Conservation (phyloP, 30 jellyfish, hydroid and myxozoan species). For the Haliclystus octoradiatus region DNA sequence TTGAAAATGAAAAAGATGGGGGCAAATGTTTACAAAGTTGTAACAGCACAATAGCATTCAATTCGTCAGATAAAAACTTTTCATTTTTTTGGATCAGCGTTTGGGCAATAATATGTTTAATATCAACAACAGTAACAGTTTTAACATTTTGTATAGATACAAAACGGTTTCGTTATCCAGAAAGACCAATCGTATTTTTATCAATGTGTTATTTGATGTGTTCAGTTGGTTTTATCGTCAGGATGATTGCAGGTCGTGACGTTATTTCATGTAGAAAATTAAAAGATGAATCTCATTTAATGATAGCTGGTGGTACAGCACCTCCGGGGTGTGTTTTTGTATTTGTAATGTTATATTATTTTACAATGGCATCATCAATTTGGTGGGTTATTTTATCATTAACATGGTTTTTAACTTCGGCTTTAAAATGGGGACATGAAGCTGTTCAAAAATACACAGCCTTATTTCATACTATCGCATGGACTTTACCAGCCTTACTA, state of each 20-base stretch:
- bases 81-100: slow-evolving; percentile 60
- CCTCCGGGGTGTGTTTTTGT: slow-evolving; percentile 57
- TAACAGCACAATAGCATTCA: slow-evolving; percentile 36
- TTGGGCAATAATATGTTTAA: slow-evolving; percentile 69
- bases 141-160: slow-evolving; percentile 65
- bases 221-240: slow-evolving; percentile 58
- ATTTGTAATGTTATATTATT: slow-evolving; percentile 50
- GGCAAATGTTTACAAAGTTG: slow-evolving; percentile 63
- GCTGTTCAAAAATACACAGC: slow-evolving; percentile 88
- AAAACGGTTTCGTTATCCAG: slow-evolving; percentile 75
- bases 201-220: slow-evolving; percentile 78
- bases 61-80: slow-evolving; percentile 38
- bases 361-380: slow-evolving; percentile 89
- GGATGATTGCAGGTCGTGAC: slow-evolving; percentile 72
- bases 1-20: slow-evolving; percentile 35
- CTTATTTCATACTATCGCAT: slow-evolving; percentile 70
- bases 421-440: slow-evolving; percentile 89
- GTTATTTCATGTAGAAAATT: slow-evolving; percentile 41
- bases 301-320: slow-evolving; percentile 68
- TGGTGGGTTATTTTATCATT: slow-evolving; percentile 87
- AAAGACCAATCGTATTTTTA: slow-evolving; percentile 73
- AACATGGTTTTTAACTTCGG: slow-evolving; percentile 91
- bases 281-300: slow-evolving; percentile 23
- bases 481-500: slow-evolving; percentile 84
- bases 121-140: slow-evolving; percentile 75